These are phyloP conservation scores for Macroglossus sobrinus DNA, from an alignment of 2,113 vertebrate genomes.

Conservation along the genomic window DNA sequence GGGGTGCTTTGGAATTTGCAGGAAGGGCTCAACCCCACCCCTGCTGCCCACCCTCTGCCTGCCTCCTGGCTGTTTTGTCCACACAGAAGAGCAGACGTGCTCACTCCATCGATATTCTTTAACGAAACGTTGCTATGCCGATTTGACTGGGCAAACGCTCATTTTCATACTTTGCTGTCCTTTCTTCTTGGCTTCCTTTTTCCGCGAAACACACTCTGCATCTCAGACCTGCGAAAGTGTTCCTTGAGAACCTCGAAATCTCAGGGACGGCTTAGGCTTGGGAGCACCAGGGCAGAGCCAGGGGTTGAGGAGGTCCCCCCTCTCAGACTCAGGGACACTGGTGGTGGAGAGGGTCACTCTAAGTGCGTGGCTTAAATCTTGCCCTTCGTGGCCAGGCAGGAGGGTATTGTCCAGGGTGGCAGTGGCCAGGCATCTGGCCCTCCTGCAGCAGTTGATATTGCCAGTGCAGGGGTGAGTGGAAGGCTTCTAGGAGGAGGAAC, in stretches of 20 bases:
- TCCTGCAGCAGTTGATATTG: accelerated
- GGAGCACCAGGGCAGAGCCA: neutral
- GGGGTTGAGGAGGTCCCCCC: neutral
- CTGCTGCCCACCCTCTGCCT: too few relatives aligned
- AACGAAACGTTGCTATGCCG: accelerated
- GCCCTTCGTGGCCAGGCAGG: neutral
- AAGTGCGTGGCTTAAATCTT: accelerated
- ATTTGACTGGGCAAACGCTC: neutral
- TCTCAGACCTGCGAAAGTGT: neutral
- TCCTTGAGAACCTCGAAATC: neutral
- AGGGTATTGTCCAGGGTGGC: neutral
- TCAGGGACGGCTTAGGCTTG: neutral
- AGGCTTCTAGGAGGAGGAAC: neutral
- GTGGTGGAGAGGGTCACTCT: neutral
- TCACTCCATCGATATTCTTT: accelerated
- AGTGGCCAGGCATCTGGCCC: neutral
- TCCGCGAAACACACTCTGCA: neutral
- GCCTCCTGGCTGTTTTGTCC: neutral
- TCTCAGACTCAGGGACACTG: neutral
- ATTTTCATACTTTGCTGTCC: neutral
- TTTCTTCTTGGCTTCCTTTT: conserved; percentile 25
- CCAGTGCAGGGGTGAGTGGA: too few relatives aligned
- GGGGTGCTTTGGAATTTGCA: neutral
- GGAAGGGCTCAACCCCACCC: neutral
- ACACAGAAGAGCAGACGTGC: too few relatives aligned